A percentile compares a stretch with the other conserved stretches of the same genome.
Conservation (phyloP, 2,113 vertebrate genomes). For the Brachyhypopomus occidentalis region DNA sequence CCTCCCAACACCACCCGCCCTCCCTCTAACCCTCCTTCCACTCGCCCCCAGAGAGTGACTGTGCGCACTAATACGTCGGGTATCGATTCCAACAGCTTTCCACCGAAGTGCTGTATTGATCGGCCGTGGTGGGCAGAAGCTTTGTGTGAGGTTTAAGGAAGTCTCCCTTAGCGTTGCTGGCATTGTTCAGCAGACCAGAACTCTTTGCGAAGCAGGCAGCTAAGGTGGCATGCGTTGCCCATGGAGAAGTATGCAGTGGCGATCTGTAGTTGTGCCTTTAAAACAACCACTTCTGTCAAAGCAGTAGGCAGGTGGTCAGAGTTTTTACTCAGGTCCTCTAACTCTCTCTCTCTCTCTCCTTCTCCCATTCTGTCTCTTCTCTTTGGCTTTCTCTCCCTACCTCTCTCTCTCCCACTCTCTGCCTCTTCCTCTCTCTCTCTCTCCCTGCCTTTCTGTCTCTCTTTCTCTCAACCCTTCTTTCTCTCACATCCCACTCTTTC, state of each 20-base stretch:
- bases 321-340: background rate
- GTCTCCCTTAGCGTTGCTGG: constrained; percentile 48
- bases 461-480: constrained; percentile 54
- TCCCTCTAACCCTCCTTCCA: background rate
- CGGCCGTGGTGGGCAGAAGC: constrained; percentile 51
- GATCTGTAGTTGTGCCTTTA: background rate
- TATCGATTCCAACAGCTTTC: constrained; percentile 60
- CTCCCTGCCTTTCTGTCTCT: background rate
- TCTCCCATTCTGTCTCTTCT: background rate
- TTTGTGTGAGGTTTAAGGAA: constrained; percentile 51
- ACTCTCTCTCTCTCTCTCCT: constrained; percentile 9
- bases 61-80: constrained; percentile 44
- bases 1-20: background rate
- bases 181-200: constrained; percentile 7
- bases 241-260: background rate
- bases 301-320: background rate
- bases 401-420: background rate
- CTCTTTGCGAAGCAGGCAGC: constrained; percentile 12
- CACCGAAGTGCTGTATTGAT: constrained; percentile 56
- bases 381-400: constrained; percentile 53
- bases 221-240: constrained; percentile 20
- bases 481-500: background rate
- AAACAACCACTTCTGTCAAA: background rate
- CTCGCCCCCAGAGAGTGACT: constrained; percentile 35
- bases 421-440: background rate